phyloP scores from a whole-genome alignment of 2,888 invertebrate genomes.

The Eupelmus urozonus region DNA sequence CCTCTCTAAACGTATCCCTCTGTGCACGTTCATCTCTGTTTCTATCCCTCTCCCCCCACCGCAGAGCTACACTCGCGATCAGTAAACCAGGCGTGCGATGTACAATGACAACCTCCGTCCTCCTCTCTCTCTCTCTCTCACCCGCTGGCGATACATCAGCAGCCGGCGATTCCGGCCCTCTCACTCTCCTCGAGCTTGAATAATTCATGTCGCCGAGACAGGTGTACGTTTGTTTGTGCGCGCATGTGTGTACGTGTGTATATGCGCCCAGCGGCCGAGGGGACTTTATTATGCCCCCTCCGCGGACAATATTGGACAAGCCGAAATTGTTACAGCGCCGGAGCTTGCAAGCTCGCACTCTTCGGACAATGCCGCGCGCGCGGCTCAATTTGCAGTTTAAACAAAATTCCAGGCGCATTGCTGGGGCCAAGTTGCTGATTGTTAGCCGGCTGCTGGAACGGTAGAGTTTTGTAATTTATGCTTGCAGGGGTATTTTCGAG shows the following conservation, averaged over 20 bases:
- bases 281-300: slow-evolving; percentile 56
- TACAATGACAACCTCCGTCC: slow-evolving; percentile 29
- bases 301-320: slow-evolving; percentile 56
- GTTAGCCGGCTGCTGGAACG: too few species aligned
- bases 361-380: slow-evolving; percentile 15
- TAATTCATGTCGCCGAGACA: slow-evolving; percentile 55
- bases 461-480: too few species aligned
- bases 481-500: too few species aligned
- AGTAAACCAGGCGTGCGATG: slow-evolving; percentile 1
- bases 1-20: too few species aligned
- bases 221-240: slow-evolving; percentile 17
- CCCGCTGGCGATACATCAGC: background rate
- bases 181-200: slow-evolving; percentile 32
- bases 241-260: slow-evolving; percentile 4
- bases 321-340: slow-evolving; percentile 41
- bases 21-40: too few species aligned
- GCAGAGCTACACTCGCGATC: background rate
- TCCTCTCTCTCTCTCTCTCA: background rate
- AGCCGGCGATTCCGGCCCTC: background rate
- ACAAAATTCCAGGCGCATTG: slow-evolving; percentile 41
- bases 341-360: slow-evolving; percentile 2
- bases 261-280: background rate
- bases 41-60: background rate
- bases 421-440: too few species aligned
- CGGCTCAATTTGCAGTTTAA: slow-evolving; percentile 41